Base-by-base conservation (phyloP, 2,888 invertebrate species). In the Linnaemya tessellans region DNA sequence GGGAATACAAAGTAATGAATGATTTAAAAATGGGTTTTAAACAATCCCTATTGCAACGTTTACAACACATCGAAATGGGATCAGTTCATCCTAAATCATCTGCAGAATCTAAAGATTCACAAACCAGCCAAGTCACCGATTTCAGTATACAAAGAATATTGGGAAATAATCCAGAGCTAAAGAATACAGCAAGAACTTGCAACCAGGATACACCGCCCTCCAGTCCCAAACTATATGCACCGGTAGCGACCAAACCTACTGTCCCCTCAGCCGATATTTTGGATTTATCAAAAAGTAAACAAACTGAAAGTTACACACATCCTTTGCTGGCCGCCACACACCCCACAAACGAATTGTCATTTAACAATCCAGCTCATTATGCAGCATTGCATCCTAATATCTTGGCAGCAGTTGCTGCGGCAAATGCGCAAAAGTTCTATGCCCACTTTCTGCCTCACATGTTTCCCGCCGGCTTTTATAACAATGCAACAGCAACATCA, bases 71-170 rank as follows among this genome's bases (percentile, higher is more conserved):
- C 78, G 91, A 92, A 77, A 85, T 91, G 74, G 88, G 90, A 18
- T 79, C 82, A 4, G 25, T 38, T 4, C 83, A 86, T 80, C 51
- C 65, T 9, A 80, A 80, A 41, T 11, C 83, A 3, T 38, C 54
- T 4, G 35, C 65, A 18, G 77, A 83, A 30, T 46, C 78, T 11
- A 79, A 71, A 35, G 79, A 79, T 46, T 41, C 67, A 0, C 60
- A 77, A 73, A 73, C 49, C 43, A 54, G 77, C 0, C 90, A 91
- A 81, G 89, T 91, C 1, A 92, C 92, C 1, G 93, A 92, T 86
- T 92, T 92, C 71, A 92, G 92, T 84, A 92, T 92, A 18, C 91
- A 89, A 84, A 90, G 91, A 46, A 92, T 92, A 74, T 82, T 88
- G 22, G 82, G 87, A 4, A 80, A 74, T 43, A 43, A 43, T 10